A percentile compares a stretch with the other conserved stretches of the same genome.
These are phyloP conservation scores for Ardeotis arabs DNA, from an alignment of 2,113 vertebrate species.

Conservation along the genomic window DNA sequence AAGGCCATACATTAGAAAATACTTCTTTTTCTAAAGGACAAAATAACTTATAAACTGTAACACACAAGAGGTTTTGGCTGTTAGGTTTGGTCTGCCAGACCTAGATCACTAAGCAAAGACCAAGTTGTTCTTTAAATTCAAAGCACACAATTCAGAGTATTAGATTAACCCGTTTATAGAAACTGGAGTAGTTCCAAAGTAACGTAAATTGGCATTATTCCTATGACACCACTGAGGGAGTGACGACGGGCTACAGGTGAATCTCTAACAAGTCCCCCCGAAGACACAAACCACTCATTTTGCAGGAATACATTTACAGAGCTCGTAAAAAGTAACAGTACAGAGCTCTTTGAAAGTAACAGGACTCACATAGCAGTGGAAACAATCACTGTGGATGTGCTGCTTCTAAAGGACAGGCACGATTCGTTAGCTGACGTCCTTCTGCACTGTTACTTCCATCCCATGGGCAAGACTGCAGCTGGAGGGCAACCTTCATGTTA, in stretches of 20 bases:
- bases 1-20: not conserved
- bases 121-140: not conserved
- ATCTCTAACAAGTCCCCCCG: not conserved
- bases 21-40: not conserved
- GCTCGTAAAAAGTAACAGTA: too few relatives aligned
- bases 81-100: not conserved
- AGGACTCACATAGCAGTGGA: not conserved
- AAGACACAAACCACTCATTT: not conserved
- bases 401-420: not conserved
- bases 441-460: rapidly evolving
- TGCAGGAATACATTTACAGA: not conserved
- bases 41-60: not conserved
- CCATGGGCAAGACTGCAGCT: not conserved
- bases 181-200: not conserved
- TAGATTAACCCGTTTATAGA: not conserved
- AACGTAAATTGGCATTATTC: not conserved
- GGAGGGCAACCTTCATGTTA: not conserved
- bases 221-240: not conserved
- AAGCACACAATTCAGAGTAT: not conserved
- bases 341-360: not conserved
- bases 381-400: not conserved
- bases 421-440: not conserved
- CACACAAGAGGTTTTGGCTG: not conserved
- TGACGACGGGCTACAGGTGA: not conserved
- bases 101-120: not conserved